These are phyloP conservation scores for Pangasius macronema DNA, from an alignment of 2,797 vertebrate genomes.

Conservation along the genomic window DNA sequence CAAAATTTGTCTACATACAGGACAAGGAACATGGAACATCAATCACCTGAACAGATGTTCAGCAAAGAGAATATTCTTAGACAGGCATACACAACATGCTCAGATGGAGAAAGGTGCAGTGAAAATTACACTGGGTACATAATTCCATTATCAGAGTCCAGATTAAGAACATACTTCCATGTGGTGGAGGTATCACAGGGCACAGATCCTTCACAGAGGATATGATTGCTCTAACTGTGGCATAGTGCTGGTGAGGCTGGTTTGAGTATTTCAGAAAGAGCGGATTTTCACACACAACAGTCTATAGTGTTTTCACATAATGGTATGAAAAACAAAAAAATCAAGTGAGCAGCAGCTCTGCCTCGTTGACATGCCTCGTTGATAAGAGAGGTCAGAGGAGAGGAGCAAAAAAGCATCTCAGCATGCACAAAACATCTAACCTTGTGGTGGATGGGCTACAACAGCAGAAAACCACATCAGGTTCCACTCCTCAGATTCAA, in stretches of 20 bases:
- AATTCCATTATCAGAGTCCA: neutral
- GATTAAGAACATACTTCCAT: neutral
- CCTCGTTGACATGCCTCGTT: neutral
- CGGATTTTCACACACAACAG: neutral
- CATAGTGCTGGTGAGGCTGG: no score
- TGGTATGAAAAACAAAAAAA: no score
- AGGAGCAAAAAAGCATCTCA: neutral
- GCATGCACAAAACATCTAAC: neutral
- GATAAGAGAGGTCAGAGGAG: neutral
- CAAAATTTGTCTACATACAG: neutral
- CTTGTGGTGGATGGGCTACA: neutral
- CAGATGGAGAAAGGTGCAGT: neutral
- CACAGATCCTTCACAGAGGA: neutral
- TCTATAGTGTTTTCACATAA: no score
- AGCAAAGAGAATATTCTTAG: neutral
- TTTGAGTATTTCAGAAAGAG: no score
- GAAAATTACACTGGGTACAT: neutral
- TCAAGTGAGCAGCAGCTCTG: neutral
- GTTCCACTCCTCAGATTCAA: neutral
- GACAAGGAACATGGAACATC: neutral
- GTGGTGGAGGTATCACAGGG: neutral
- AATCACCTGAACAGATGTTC: neutral
- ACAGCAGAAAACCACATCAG: neutral
- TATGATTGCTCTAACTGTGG: no score
- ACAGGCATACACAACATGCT: neutral